Percentiles rank a stretch among this genome's conserved stretches.
phyloP scores from a whole-genome alignment of 2,797 vertebrate genomes.

The Trematomus bernacchii region DNA sequence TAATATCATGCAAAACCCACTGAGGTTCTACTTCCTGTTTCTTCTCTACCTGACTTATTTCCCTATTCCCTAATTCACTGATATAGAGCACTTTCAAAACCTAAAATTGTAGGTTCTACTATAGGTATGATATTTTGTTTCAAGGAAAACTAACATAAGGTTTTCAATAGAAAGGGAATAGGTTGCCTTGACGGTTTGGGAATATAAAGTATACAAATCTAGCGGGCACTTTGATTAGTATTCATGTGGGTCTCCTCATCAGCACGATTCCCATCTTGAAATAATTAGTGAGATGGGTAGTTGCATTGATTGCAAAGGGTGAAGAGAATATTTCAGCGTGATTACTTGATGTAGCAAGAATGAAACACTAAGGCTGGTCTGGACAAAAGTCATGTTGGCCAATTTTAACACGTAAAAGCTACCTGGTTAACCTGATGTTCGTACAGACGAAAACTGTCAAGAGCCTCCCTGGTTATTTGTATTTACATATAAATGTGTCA shows the following conservation, averaged over 20 bases:
- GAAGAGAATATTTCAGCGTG: neutral
- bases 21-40: constrained; percentile 4
- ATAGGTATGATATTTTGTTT: neutral
- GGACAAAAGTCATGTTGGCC: neutral
- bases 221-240: neutral
- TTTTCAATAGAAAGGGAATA: neutral
- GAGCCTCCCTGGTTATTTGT: neutral
- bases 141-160: neutral
- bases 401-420: neutral
- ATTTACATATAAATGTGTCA: neutral
- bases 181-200: neutral
- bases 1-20: neutral
- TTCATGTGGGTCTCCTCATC: neutral
- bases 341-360: constrained; percentile 18
- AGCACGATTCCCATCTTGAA: constrained; percentile 18
- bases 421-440: no score
- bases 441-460: neutral
- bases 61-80: neutral
- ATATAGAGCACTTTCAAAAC: no score
- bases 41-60: neutral
- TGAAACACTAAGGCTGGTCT: constrained; percentile 1
- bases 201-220: neutral
- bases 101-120: neutral
- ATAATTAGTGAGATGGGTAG: constrained; percentile 10
- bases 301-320: constrained; percentile 22